Percentiles rank a stretch among this genome's conserved stretches.
Conservation (phyloP, 2,888 invertebrate species). For the Fragum whitleyi region DNA sequence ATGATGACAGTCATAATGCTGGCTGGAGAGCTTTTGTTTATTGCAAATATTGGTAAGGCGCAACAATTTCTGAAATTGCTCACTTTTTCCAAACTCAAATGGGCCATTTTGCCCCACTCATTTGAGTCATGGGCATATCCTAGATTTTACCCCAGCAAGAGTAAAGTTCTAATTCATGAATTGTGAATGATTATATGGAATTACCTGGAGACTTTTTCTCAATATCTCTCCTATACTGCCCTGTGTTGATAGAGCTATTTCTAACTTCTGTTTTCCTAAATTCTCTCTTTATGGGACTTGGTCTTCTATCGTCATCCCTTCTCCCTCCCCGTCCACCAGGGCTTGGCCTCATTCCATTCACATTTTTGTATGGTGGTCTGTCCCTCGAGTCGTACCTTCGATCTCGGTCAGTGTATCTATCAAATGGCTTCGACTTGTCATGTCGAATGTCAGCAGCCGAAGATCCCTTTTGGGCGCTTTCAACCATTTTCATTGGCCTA, state of each 20-base stretch:
- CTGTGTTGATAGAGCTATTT: conserved; percentile 28
- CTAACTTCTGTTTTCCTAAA: conserved; percentile 44
- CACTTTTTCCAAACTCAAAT: no score
- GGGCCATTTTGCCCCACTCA: no score
- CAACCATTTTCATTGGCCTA: conserved; percentile 67
- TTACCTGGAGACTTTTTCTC: conserved; percentile 32
- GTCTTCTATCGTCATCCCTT: conserved; percentile 68
- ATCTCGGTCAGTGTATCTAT: conserved; percentile 52
- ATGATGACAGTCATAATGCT: no score
- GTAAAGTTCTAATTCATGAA: no score
- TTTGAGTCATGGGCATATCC: no score
- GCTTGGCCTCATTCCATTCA: conserved; percentile 58
- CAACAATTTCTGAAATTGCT: no score
- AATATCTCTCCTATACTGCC: conserved; percentile 45
- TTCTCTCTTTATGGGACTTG: conserved; percentile 55
- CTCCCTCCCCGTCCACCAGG: conserved; percentile 60
- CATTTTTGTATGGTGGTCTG: conserved; percentile 45
- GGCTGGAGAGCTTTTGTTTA: no score
- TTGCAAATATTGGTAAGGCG: no score
- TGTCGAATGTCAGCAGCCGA: conserved; percentile 48
- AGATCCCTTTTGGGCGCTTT: conserved; percentile 48
- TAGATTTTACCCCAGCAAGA: no score
- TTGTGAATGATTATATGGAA: no score
- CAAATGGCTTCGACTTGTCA: conserved; percentile 54
- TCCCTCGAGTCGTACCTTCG: conserved; percentile 50